Evolutionary conservation across 2,888 invertebrate species (phyloP).

Genomic region (Sturmia bella): DNA sequence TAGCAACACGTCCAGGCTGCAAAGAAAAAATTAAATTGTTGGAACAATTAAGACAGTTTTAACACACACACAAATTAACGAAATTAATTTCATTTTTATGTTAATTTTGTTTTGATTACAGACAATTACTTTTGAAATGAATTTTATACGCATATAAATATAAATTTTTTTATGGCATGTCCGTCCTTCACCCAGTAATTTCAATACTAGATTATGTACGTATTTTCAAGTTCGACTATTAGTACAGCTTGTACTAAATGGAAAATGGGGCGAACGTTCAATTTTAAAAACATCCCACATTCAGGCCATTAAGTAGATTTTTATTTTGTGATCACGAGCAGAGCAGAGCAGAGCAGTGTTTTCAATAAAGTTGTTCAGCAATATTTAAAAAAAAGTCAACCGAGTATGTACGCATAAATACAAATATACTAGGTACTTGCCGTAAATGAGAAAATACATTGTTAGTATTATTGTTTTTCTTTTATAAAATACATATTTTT

Average conservation of each 20-base stretch:
- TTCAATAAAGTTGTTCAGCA: constrained; percentile 29
- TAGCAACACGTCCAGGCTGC: constrained; percentile 96
- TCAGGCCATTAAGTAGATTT: not conserved
- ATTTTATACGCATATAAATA: not conserved
- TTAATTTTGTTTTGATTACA: constrained; percentile 14
- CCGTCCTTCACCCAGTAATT: constrained; percentile 52
- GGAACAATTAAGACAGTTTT: not conserved
- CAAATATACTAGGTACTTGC: not conserved
- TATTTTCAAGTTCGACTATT: constrained; percentile 1
- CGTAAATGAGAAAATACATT: not conserved
- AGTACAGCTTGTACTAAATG: constrained; percentile 21
- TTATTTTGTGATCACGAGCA: constrained; percentile 13
- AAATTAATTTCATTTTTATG: constrained; percentile 8
- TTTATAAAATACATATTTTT: too few relatives aligned
- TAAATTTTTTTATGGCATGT: constrained; percentile 19
- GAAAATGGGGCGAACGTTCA: constrained; percentile 10
- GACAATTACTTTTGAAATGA: not conserved
- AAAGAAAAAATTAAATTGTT: constrained; percentile 79
- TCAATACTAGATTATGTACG: not conserved
- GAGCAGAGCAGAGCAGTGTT: not conserved
- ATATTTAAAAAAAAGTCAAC: not conserved
- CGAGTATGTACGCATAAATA: not conserved
- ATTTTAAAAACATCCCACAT: constrained; percentile 5
- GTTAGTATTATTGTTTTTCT: not conserved
- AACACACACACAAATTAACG: not conserved